These are phyloP conservation scores for Poeciliopsis presidionis DNA, from an alignment of 2,797 vertebrate genomes.

Conservation along the genomic window DNA sequence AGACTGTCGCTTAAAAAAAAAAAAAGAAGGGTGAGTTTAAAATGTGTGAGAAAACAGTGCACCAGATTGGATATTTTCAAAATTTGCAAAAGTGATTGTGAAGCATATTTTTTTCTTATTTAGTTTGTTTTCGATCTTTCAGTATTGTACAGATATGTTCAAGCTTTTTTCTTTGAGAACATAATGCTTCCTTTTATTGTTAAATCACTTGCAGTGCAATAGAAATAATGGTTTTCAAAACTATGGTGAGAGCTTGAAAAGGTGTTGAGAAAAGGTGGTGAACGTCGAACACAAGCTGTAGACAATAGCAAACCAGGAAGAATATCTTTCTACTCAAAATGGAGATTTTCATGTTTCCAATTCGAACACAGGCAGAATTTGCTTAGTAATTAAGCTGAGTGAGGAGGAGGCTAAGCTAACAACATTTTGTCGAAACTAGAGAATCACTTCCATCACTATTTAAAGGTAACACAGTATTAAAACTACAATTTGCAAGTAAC, in stretches of 20 bases:
- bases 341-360: neutral
- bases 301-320: neutral
- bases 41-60: neutral
- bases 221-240: neutral
- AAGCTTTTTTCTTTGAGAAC: neutral
- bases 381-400: neutral
- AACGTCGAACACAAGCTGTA: neutral
- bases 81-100: neutral
- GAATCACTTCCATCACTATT: neutral
- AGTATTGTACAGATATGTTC: no score
- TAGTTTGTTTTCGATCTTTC: no score
- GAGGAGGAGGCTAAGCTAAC: neutral
- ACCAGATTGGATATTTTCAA: neutral
- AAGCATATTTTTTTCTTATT: neutral
- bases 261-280: neutral
- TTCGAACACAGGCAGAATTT: neutral
- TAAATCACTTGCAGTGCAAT: neutral
- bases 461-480: neutral
- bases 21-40: neutral
- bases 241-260: neutral
- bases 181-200: neutral
- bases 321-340: neutral
- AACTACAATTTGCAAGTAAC: neutral
- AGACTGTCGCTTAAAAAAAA: neutral
- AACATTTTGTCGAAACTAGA: neutral